Evolutionary conservation across 2,113 vertebrate genomes (phyloP).

Genomic region (Panthera tigris): DNA sequence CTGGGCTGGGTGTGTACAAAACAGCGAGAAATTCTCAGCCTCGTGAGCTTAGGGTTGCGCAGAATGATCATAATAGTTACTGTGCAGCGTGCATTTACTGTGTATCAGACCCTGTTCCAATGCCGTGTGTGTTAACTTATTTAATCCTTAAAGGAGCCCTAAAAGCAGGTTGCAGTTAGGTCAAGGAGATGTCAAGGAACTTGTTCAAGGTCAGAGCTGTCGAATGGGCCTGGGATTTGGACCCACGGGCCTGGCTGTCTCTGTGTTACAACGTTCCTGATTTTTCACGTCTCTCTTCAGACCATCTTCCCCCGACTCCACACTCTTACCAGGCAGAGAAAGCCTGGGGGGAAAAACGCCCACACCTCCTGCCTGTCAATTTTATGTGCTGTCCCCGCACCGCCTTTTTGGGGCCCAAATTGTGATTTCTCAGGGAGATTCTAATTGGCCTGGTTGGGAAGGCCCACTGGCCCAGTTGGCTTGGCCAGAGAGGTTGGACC

Average conservation of each 20-base stretch:
- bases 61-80: background rate
- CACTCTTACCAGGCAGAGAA: background rate
- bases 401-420: background rate
- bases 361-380: accelerated
- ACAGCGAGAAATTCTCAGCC: background rate
- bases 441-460: background rate
- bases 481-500: background rate
- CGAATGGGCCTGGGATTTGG: background rate
- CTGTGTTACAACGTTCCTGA: too few relatives aligned
- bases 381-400: accelerated
- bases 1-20: background rate
- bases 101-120: background rate
- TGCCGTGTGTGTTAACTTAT: background rate
- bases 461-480: background rate
- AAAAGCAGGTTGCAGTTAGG: background rate
- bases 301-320: background rate
- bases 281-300: background rate
- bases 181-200: background rate
- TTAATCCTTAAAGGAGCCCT: background rate
- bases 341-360: background rate
- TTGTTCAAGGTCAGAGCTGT: background rate
- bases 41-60: background rate
- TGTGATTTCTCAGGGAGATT: background rate
- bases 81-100: accelerated
- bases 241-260: too few relatives aligned